phyloP scores from a whole-genome alignment of 2,797 vertebrate genomes.

The Champsocephalus gunnari region DNA sequence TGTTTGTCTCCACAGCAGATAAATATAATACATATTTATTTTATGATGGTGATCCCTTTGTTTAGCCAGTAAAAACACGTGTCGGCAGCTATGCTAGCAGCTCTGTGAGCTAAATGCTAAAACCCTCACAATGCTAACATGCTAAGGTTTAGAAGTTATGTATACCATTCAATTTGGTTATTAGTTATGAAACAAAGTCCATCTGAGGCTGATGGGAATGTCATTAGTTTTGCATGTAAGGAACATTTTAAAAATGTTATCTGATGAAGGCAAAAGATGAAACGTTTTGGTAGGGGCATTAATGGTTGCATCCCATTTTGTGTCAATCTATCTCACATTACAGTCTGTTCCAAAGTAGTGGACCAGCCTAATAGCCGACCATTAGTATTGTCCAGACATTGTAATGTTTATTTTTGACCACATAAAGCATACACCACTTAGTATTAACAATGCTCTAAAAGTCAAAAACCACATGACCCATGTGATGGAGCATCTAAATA shows the following conservation, averaged over 20 bases:
- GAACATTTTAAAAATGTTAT: not conserved
- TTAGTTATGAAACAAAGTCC: not conserved
- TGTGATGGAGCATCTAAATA: not conserved
- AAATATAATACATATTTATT: not conserved
- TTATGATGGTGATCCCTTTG: not conserved
- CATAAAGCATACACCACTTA: constrained; percentile 2
- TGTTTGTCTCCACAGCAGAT: not conserved
- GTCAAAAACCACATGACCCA: constrained; percentile 8
- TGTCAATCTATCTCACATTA: too few species aligned
- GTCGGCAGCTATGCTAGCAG: not conserved
- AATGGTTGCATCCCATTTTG: not conserved
- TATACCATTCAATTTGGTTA: not conserved
- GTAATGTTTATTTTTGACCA: not conserved
- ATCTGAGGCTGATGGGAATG: not conserved
- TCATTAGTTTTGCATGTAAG: not conserved
- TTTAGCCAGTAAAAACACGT: not conserved
- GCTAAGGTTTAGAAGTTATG: not conserved
- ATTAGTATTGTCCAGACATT: not conserved
- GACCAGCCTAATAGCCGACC: not conserved
- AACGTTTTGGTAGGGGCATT: too few species aligned
- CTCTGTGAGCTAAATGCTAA: not conserved
- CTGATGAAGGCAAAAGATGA: not conserved
- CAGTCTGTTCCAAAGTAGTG: constrained; percentile 7
- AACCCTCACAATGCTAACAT: too few species aligned
- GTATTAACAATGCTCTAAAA: constrained; percentile 27